These are phyloP conservation scores for Epicampocera succincta DNA, from an alignment of 2,888 invertebrate species.

Conservation along the genomic window DNA sequence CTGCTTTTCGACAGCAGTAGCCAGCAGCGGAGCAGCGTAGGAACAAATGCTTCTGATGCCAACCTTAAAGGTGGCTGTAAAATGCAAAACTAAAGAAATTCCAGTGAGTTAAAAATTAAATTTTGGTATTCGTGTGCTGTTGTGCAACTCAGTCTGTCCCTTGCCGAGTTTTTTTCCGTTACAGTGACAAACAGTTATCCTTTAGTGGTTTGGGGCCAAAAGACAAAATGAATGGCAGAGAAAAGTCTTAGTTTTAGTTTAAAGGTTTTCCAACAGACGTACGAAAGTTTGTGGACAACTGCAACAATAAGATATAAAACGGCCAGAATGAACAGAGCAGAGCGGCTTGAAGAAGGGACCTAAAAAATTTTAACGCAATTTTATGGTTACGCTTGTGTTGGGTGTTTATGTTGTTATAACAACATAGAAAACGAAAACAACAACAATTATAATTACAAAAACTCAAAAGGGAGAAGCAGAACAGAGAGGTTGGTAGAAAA, in stretches of 20 bases:
- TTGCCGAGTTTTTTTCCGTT: conserved; percentile 7
- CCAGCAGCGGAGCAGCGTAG: no score
- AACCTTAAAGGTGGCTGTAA: conserved; percentile 22
- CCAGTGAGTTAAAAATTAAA: conserved; percentile 22
- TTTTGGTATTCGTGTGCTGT: conserved; percentile 15
- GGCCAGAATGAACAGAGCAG: not conserved
- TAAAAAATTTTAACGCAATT: conserved; percentile 15
- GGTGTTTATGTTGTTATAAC: conserved; percentile 55
- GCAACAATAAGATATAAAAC: not conserved
- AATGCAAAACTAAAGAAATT: not conserved
- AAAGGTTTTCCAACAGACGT: not conserved
- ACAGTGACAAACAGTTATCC: not conserved
- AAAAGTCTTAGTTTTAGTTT: conserved; percentile 7
- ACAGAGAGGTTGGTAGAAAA: no score
- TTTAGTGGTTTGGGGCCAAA: conserved; percentile 7
- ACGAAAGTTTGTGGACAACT: not conserved
- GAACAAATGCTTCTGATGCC: no score
- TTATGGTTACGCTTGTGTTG: conserved; percentile 39
- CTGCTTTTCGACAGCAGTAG: conserved; percentile 6
- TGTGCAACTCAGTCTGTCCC: conserved; percentile 30
- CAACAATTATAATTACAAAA: conserved; percentile 12
- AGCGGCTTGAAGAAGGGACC: not conserved
- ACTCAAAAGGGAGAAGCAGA: not conserved
- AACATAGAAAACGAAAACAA: conserved; percentile 50
- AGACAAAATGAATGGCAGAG: conserved; percentile 26